Conservation (phyloP, 92 coral and sea anemone species). For the Epizoanthus ramosus region DNA sequence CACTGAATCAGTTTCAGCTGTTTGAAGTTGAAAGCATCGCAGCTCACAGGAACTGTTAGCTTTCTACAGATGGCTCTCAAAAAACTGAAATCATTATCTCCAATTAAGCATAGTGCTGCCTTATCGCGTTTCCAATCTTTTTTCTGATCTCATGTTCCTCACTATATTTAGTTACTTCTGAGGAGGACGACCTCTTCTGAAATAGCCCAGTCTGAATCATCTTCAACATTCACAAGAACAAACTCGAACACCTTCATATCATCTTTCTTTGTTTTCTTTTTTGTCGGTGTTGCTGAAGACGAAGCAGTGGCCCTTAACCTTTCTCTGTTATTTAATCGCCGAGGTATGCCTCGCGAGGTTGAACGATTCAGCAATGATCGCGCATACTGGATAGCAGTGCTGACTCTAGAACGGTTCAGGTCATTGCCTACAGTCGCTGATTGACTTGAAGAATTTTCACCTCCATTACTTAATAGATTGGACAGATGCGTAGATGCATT, state of each 20-base stretch:
- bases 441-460: constrained; percentile 6
- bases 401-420: no score
- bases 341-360: no score
- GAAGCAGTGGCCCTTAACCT: constrained; percentile 3
- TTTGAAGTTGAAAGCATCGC: no score
- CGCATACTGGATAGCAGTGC: no score
- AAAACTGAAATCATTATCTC: no score
- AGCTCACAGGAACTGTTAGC: no score
- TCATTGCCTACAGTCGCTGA: not conserved
- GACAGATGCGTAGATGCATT: not conserved
- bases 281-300: not conserved
- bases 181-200: constrained; percentile 9
- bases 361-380: no score
- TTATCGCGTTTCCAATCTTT: not conserved
- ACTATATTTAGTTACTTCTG: not conserved
- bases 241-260: constrained; percentile 13
- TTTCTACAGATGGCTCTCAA: no score
- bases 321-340: constrained; percentile 1
- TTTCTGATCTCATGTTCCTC: constrained; percentile 13
- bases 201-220: constrained; percentile 17
- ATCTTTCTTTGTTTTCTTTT: not conserved
- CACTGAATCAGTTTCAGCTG: no score
- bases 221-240: constrained; percentile 18
- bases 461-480: not conserved
- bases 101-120: no score